These are phyloP conservation scores for Semnornis frantzii DNA, from an alignment of 2,113 vertebrate species.

Conservation along the genomic window DNA sequence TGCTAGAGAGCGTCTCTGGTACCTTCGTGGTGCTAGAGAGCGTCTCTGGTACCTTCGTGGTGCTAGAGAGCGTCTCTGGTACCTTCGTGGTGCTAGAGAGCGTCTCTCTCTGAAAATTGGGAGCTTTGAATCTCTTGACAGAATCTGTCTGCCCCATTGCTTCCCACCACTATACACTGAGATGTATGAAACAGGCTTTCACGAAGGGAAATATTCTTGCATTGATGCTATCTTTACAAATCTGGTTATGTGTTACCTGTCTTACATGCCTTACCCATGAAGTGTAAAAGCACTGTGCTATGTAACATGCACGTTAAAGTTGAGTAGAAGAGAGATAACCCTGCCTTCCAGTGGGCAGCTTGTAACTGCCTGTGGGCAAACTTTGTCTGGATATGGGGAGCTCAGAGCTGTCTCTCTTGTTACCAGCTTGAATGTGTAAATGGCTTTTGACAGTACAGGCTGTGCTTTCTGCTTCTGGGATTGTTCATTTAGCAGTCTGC, in stretches of 20 bases:
- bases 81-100: background rate
- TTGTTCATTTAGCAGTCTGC: background rate
- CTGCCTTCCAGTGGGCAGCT: background rate
- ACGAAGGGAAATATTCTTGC: background rate
- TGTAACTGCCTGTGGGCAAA: background rate
- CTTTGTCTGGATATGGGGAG: background rate
- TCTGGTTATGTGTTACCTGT: rapidly evolving
- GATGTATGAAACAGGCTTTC: background rate
- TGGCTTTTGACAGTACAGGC: background rate
- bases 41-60: too few relatives aligned
- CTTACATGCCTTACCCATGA: background rate
- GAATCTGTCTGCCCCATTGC: background rate
- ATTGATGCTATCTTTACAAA: background rate
- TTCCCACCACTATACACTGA: background rate
- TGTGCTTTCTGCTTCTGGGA: background rate
- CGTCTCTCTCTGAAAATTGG: background rate
- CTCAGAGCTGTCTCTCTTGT: background rate
- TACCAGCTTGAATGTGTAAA: background rate
- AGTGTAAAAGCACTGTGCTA: background rate
- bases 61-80: too few relatives aligned
- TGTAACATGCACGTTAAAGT: background rate
- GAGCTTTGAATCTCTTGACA: background rate
- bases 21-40: background rate
- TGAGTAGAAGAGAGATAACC: background rate
- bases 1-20: background rate